A percentile compares a stretch with the other conserved stretches of the same genome.
These are phyloP conservation scores for Malaclemys terrapin DNA, from an alignment of 2,113 vertebrate genomes.

Conservation along the genomic window DNA sequence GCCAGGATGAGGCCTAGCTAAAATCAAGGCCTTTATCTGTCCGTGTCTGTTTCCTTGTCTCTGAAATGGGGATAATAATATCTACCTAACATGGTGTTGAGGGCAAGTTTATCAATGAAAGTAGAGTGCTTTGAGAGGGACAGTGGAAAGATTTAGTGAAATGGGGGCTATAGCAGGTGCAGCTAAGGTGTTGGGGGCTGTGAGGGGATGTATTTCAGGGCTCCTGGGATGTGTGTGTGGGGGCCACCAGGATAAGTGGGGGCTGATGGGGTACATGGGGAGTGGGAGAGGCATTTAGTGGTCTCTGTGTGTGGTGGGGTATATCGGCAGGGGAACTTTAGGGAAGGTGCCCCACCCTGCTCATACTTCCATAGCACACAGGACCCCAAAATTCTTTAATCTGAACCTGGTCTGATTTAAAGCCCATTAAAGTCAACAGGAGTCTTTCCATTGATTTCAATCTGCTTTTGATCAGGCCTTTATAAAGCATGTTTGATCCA, in stretches of 20 bases:
- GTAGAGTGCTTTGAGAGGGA: background rate
- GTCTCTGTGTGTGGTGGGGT: background rate
- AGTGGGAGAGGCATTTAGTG: background rate
- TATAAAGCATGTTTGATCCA: background rate
- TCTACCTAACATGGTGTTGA: background rate
- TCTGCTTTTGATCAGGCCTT: too few species aligned
- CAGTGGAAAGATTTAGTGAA: background rate
- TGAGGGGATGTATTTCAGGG: background rate
- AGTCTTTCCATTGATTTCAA: background rate
- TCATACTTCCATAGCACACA: background rate
- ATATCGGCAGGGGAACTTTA: background rate
- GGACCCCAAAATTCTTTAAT: background rate
- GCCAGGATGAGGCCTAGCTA: background rate
- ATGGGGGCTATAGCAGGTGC: background rate
- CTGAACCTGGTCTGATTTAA: background rate
- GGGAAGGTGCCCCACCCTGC: background rate
- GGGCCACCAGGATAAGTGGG: background rate
- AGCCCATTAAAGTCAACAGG: background rate
- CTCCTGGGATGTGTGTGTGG: background rate
- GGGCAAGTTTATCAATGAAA: background rate
- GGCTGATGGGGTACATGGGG: background rate
- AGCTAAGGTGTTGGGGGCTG: background rate
- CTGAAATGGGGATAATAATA: background rate
- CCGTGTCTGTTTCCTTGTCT: background rate
- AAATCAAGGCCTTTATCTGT: background rate